phyloP scores from a whole-genome alignment of 2,113 vertebrate genomes.

The Hippoglossus stenolepis region DNA sequence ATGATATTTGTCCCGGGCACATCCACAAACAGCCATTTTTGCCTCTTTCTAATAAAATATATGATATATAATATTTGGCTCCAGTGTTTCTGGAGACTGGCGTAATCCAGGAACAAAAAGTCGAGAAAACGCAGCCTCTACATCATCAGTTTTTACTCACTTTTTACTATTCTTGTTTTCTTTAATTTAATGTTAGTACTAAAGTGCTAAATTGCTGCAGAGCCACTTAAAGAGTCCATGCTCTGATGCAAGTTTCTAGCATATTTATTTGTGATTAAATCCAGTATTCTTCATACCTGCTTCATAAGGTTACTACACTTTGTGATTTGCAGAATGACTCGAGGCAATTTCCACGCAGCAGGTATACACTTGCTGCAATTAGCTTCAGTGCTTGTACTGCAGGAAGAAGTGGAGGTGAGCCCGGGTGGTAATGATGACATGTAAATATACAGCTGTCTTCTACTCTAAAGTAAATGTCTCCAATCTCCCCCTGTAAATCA shows the following conservation, averaged over 20 bases:
- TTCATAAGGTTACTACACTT: not conserved
- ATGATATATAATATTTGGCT: too few relatives aligned
- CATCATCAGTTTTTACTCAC: too few relatives aligned
- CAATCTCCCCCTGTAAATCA: slow-evolving; percentile 8
- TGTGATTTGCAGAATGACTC: slow-evolving; percentile 20
- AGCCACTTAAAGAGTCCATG: too few relatives aligned
- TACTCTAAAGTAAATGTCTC: not conserved
- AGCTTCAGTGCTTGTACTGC: not conserved
- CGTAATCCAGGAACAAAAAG: too few relatives aligned
- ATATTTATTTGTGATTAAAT: slow-evolving; percentile 18
- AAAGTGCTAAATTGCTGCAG: too few relatives aligned
- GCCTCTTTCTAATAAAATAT: too few relatives aligned
- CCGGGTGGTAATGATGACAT: slow-evolving; percentile 19
- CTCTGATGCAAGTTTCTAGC: not conserved
- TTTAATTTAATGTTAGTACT: too few relatives aligned
- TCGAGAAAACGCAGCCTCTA: too few relatives aligned
- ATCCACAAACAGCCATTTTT: too few relatives aligned
- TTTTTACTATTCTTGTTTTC: too few relatives aligned
- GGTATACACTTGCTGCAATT: slow-evolving; percentile 4
- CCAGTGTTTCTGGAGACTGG: too few relatives aligned
- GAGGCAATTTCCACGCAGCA: slow-evolving; percentile 5
- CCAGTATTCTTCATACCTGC: slow-evolving; percentile 9
- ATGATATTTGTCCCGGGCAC: too few relatives aligned
- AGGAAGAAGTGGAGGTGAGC: slow-evolving; percentile 18
- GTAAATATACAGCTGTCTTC: not conserved